Conservation (phyloP, 1,140 invertebrate species). For the Drosophila sechellia region DNA sequence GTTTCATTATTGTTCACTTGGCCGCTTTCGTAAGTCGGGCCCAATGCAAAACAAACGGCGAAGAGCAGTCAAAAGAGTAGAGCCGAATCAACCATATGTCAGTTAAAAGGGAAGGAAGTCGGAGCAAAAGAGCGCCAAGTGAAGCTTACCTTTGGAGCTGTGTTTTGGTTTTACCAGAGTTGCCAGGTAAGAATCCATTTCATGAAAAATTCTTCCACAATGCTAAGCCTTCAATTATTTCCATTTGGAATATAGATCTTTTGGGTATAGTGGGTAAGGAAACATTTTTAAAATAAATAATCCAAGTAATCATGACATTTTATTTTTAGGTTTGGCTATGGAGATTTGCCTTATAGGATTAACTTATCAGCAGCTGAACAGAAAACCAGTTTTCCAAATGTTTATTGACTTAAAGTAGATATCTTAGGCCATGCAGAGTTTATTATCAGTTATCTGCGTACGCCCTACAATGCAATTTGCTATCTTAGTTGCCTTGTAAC, state of each 20-base stretch:
- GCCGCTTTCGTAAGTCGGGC: constrained; percentile 71
- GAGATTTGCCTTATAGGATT: neutral
- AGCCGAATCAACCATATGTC: constrained; percentile 10
- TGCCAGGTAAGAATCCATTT: neutral
- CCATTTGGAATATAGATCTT: too few relatives aligned
- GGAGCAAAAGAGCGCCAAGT: constrained; percentile 18
- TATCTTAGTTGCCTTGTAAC: constrained; percentile 35
- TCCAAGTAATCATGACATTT: neutral
- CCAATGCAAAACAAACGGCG: constrained; percentile 56
- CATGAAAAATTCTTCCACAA: neutral
- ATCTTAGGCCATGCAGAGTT: neutral
- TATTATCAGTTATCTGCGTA: constrained; percentile 9
- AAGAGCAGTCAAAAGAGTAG: constrained; percentile 15
- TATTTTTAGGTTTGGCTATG: neutral
- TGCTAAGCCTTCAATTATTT: too few relatives aligned
- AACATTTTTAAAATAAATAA: too few relatives aligned
- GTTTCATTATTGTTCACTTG: constrained; percentile 64
- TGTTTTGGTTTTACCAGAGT: constrained; percentile 14
- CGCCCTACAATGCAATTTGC: constrained; percentile 22
- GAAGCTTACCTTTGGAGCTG: constrained; percentile 21
- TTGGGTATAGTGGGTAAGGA: too few relatives aligned
- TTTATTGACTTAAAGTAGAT: neutral
- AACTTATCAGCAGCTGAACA: neutral
- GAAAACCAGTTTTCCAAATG: neutral
- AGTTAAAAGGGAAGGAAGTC: constrained; percentile 20